These are phyloP conservation scores for Lithophane ornitopus DNA, from an alignment of 2,888 invertebrate genomes.

Conservation along the genomic window DNA sequence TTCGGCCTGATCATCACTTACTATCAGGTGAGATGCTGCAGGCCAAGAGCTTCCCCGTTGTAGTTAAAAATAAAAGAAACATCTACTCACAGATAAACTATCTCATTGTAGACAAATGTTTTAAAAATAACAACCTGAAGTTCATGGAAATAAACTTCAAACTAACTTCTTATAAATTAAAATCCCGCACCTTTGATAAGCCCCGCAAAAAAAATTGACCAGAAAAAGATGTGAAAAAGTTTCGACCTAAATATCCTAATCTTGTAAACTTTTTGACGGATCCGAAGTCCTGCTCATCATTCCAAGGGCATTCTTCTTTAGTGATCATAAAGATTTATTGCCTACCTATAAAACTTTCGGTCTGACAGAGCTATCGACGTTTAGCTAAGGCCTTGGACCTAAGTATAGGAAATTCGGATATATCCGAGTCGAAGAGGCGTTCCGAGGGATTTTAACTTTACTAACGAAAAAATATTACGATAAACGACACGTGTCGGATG, in stretches of 20 bases:
- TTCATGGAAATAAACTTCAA: neutral
- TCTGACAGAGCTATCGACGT: slow-evolving; percentile 55
- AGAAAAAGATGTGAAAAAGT: slow-evolving; percentile 39
- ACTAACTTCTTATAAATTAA: slow-evolving; percentile 36
- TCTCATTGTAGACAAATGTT: neutral
- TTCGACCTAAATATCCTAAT: slow-evolving; percentile 48
- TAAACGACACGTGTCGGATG: slow-evolving; percentile 22
- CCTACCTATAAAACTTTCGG: slow-evolving; percentile 60
- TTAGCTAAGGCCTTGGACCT: slow-evolving; percentile 45
- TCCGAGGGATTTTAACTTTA: slow-evolving; percentile 29
- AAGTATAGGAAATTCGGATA: slow-evolving; percentile 45
- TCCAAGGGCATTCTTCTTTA: slow-evolving; percentile 46
- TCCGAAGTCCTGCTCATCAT: slow-evolving; percentile 43
- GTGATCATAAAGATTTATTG: slow-evolving; percentile 65
- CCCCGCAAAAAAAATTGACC: slow-evolving; percentile 11
- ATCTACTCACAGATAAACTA: neutral
- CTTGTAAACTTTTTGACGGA: slow-evolving; percentile 55
- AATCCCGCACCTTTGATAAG: slow-evolving; percentile 31
- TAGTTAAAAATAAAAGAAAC: too few relatives aligned
- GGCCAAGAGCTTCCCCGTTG: too few relatives aligned
- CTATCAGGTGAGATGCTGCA: too few relatives aligned
- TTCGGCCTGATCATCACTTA: too few relatives aligned
- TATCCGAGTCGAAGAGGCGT: slow-evolving; percentile 25
- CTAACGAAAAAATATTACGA: slow-evolving; percentile 26
- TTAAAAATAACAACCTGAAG: neutral